Evolutionary conservation across 2,113 vertebrate genomes (phyloP), one percentile per base, ranked within the genome.

Genomic region (Nothocercus nigrocapillus): DNA sequence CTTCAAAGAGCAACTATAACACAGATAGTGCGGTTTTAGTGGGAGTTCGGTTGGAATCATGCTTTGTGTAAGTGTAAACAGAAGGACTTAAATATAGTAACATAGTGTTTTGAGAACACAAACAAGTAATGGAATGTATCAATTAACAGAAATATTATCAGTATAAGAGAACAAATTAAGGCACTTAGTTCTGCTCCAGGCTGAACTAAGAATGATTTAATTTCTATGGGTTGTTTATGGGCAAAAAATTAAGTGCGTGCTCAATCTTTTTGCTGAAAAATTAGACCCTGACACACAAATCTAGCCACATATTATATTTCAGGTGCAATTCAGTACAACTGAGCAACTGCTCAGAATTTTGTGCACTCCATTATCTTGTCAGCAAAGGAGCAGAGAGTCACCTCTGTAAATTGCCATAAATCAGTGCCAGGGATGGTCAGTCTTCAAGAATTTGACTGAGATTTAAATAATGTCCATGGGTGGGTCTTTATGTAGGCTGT

Each of bases 41-140:
- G 54, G 42, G 25, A 88, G 47, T 21, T 61, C 61, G 19, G 67
- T 68, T 24, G 63, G 47, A 28, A 45, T 75, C 0, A 0, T 68
- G 12, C 11, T 82, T 84, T 82, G 17, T 61, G 3, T 22, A 30
- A 84, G 14, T 14, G 28, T 82, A 82, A 94, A 68, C 19, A 11
- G 25, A 84, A 75, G 47, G 42, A 75, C 83, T 79, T 53, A 78
- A 86, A 96, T 90, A 86, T 56, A 92, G 77, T 13, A 64, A 36
- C 22, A 67, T 32, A 84, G 47, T 28, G 14, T 75, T 85, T 93
- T 88, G 66, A 84, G 80, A 84, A 17, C 53, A 79, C 75, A 75
- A 92, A 89, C 78, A 94, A 93, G 11, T 86, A 84, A 90, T 72
- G 25, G 22, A 56, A 15, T 58, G 11, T 24, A 49, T 81, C 45